phyloP scores from a whole-genome alignment of 1,140 invertebrate species.

The Muscidifurax raptorellus region DNA sequence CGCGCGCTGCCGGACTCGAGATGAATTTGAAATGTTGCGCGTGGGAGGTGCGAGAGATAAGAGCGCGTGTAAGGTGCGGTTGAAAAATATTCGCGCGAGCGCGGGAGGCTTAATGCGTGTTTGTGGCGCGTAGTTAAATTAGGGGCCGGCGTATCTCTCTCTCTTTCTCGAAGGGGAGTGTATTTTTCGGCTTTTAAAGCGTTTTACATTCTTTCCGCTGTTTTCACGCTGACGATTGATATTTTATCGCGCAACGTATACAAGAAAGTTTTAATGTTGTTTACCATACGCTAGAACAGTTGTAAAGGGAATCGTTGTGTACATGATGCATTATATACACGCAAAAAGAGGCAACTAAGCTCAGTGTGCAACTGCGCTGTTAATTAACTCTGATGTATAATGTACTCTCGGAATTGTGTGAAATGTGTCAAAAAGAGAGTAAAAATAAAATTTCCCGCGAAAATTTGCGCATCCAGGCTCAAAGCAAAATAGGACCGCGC shows the following conservation, averaged over 20 bases:
- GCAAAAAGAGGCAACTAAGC: too few species aligned
- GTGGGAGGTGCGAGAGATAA: neutral
- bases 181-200: neutral
- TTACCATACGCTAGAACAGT: too few species aligned
- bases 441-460: neutral
- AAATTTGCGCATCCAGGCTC: neutral
- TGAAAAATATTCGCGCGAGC: neutral
- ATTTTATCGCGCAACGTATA: neutral
- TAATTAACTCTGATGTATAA: too few species aligned
- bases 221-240: too few species aligned
- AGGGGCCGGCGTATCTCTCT: neutral
- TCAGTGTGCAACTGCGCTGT: too few species aligned
- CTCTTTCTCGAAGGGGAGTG: neutral
- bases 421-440: neutral
- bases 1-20: neutral
- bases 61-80: slow-evolving; percentile 7
- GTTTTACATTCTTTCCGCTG: neutral
- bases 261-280: neutral
- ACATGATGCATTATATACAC: too few species aligned
- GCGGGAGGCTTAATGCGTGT: neutral
- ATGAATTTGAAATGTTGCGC: slow-evolving; percentile 42
- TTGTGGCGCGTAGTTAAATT: slow-evolving; percentile 22
- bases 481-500: neutral
- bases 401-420: too few species aligned
- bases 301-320: too few species aligned